phyloP scores from a whole-genome alignment of 2,888 invertebrate species.

The Cheilosia vulpina region DNA sequence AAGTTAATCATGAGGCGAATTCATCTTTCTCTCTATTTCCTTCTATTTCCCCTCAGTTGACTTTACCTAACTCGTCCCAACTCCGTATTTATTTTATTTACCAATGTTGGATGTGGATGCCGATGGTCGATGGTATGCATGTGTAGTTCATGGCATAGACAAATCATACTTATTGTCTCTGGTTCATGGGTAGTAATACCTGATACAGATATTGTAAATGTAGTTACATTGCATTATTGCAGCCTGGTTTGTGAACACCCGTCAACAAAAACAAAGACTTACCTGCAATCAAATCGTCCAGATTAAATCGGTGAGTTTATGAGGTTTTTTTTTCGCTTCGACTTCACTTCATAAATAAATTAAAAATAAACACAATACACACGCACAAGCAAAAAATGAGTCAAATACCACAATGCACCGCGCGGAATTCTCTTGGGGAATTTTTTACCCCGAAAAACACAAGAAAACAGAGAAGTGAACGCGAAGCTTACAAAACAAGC shows the following conservation, averaged over 20 bases:
- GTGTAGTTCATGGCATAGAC: too few relatives aligned
- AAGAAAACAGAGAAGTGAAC: slow-evolving; percentile 37
- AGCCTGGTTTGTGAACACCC: background rate
- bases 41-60: slow-evolving; percentile 1
- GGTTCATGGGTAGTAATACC: too few relatives aligned
- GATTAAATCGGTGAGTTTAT: slow-evolving; percentile 33
- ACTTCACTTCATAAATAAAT: slow-evolving; percentile 72
- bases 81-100: too few relatives aligned
- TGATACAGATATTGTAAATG: background rate
- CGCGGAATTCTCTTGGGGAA: slow-evolving; percentile 70
- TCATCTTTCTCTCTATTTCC: slow-evolving; percentile 18
- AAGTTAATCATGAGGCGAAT: slow-evolving; percentile 50
- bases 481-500: slow-evolving; percentile 10
- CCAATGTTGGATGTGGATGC: too few relatives aligned
- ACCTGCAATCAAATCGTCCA: slow-evolving; percentile 63
- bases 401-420: slow-evolving; percentile 58
- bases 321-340: slow-evolving; percentile 28
- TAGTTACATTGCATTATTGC: background rate
- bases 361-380: slow-evolving; percentile 33
- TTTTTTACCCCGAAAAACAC: slow-evolving; percentile 67
- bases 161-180: too few relatives aligned
- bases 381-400: slow-evolving; percentile 32
- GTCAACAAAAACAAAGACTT: slow-evolving; percentile 18
- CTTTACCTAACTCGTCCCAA: too few relatives aligned
- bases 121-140: too few relatives aligned